Percentiles rank a stretch among this genome's conserved stretches.
Evolutionary conservation across 2,113 vertebrate species (phyloP).

Genomic region (Trogon melanurus): DNA sequence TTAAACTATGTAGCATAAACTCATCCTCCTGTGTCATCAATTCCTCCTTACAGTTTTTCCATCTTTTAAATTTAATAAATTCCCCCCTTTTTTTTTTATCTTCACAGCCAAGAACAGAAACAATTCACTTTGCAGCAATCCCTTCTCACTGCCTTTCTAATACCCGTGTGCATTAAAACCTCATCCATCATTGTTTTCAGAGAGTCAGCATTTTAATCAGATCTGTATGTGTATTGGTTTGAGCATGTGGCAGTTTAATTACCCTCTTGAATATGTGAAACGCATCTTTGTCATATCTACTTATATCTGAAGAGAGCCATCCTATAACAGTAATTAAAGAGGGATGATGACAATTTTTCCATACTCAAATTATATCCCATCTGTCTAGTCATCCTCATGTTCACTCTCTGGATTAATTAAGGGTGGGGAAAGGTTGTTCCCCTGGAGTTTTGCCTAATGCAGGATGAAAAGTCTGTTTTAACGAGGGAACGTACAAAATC

Average conservation of each 20-base stretch:
- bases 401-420: slow-evolving; percentile 71
- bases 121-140: slow-evolving; percentile 23
- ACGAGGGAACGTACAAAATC: slow-evolving; percentile 29
- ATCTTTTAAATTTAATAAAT: background rate
- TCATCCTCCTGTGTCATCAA: background rate
- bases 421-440: slow-evolving; percentile 59
- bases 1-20: background rate
- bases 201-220: slow-evolving; percentile 71
- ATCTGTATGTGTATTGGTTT: slow-evolving; percentile 74
- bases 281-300: slow-evolving; percentile 76
- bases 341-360: slow-evolving; percentile 66
- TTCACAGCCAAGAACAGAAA: background rate
- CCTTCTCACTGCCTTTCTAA: background rate
- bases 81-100: background rate
- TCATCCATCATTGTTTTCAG: slow-evolving; percentile 72
- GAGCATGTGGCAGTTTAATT: slow-evolving; percentile 77
- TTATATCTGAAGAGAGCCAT: slow-evolving; percentile 70
- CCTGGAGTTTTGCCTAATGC: slow-evolving; percentile 58
- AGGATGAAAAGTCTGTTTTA: slow-evolving; percentile 55
- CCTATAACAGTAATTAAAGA: slow-evolving; percentile 75
- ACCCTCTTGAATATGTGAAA: slow-evolving; percentile 73
- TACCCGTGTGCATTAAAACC: slow-evolving; percentile 49
- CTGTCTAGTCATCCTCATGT: slow-evolving; percentile 64
- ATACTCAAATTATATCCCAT: slow-evolving; percentile 69
- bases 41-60: background rate